phyloP scores from a whole-genome alignment of 2,113 vertebrate species.

The Baryphthengus martii region DNA sequence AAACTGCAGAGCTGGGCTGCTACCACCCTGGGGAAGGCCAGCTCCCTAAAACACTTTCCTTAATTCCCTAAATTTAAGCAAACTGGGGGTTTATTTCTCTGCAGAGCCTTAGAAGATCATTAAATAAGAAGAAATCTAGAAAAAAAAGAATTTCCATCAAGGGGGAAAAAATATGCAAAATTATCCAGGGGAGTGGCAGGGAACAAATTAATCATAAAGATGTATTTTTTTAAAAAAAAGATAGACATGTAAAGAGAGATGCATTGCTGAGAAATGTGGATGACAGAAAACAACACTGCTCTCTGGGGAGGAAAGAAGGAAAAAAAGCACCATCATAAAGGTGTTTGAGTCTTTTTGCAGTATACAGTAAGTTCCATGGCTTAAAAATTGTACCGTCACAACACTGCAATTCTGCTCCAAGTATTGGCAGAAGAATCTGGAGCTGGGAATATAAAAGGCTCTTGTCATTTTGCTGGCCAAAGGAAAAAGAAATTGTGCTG shows the following conservation, averaged over 20 bases:
- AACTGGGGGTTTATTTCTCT: background rate
- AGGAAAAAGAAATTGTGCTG: background rate
- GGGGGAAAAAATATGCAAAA: background rate
- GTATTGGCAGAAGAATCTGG: background rate
- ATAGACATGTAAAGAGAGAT: background rate
- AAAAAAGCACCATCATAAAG: background rate
- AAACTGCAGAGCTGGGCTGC: background rate
- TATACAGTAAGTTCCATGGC: background rate
- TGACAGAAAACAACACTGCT: background rate
- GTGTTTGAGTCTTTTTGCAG: background rate
- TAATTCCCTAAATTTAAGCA: background rate
- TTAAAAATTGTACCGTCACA: background rate
- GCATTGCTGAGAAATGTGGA: background rate
- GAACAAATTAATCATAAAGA: background rate
- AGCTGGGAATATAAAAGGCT: background rate
- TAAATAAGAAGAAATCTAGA: background rate
- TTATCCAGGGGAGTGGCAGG: accelerated
- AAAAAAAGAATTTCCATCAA: background rate
- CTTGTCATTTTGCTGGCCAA: background rate
- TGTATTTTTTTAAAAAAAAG: background rate
- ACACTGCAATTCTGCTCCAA: accelerated
- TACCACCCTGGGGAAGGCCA: background rate
- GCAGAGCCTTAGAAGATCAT: background rate
- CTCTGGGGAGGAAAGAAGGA: background rate
- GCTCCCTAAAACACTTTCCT: background rate